phyloP scores from a whole-genome alignment of 2,888 invertebrate genomes.

The Pollenia labialis region DNA sequence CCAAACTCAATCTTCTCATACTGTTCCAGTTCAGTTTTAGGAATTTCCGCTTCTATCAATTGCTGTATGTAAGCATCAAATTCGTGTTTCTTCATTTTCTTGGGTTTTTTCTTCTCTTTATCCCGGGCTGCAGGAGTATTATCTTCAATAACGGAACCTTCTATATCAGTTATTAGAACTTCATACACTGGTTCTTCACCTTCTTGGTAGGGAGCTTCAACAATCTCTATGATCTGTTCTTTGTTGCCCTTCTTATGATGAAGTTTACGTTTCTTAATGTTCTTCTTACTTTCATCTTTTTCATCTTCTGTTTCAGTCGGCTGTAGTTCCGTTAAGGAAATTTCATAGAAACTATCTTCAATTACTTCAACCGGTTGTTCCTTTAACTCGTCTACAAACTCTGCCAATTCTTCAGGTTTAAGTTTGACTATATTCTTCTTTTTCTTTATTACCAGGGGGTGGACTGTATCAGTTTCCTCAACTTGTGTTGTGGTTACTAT shows the following conservation, averaged over 20 bases:
- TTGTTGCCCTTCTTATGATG: constrained; percentile 83
- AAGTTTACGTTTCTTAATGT: constrained; percentile 81
- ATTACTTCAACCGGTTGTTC: constrained; percentile 76
- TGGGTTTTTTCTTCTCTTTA: constrained; percentile 77
- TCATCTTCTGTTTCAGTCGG: constrained; percentile 77
- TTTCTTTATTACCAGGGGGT: constrained; percentile 73
- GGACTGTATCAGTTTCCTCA: constrained; percentile 57
- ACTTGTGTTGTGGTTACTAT: constrained; percentile 75
- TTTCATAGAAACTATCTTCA: constrained; percentile 78
- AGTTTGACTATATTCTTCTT: constrained; percentile 79
- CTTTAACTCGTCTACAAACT: constrained; percentile 79
- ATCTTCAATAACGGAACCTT: constrained; percentile 76
- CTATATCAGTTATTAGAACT: constrained; percentile 82
- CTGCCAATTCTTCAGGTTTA: constrained; percentile 80
- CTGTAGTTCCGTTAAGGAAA: constrained; percentile 79
- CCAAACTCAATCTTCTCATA: constrained; percentile 83
- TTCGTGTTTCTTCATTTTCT: constrained; percentile 81
- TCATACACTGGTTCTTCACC: constrained; percentile 84
- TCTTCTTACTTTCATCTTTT: constrained; percentile 75
- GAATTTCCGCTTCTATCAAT: constrained; percentile 82
- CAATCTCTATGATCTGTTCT: constrained; percentile 84
- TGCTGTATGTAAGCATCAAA: constrained; percentile 82
- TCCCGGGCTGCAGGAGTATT: constrained; percentile 1
- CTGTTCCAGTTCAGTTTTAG: constrained; percentile 83
- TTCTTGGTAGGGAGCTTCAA: constrained; percentile 80